Conservation (phyloP, 2,113 vertebrate species). For the Microcebus jonahi region DNA sequence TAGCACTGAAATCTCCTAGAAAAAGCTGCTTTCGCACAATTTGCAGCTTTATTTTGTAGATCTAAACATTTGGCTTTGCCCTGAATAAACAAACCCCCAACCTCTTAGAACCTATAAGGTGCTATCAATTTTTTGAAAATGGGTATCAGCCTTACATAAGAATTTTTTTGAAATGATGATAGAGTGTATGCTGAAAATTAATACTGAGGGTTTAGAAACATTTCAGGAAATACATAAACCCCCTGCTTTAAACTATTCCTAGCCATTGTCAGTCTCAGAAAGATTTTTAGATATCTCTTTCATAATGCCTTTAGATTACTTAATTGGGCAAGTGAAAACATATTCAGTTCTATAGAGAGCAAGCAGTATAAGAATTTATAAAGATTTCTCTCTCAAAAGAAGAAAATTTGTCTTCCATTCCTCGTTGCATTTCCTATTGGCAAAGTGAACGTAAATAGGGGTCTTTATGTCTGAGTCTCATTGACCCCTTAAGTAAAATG, state of each 20-base stretch:
- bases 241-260: neutral
- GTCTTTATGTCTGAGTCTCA: neutral
- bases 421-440: neutral
- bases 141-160: neutral
- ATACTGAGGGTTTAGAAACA: neutral
- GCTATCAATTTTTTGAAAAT: neutral
- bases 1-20: neutral
- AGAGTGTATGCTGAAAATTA: neutral
- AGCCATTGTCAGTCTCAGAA: neutral
- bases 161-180: neutral
- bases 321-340: neutral
- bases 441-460: neutral
- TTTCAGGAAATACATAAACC: neutral
- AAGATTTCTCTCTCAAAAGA: neutral
- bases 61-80: neutral
- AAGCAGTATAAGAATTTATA: neutral
- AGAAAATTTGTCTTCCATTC: neutral
- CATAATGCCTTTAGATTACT: neutral
- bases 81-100: neutral
- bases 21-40: neutral
- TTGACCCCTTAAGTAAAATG: neutral
- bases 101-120: neutral
- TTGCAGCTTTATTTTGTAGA: neutral
- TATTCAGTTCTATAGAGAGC: neutral
- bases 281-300: neutral